Evolutionary conservation across 2,113 vertebrate species (phyloP), one percentile per base, ranked within the genome.

Genomic region (Ifrita kowaldi): DNA sequence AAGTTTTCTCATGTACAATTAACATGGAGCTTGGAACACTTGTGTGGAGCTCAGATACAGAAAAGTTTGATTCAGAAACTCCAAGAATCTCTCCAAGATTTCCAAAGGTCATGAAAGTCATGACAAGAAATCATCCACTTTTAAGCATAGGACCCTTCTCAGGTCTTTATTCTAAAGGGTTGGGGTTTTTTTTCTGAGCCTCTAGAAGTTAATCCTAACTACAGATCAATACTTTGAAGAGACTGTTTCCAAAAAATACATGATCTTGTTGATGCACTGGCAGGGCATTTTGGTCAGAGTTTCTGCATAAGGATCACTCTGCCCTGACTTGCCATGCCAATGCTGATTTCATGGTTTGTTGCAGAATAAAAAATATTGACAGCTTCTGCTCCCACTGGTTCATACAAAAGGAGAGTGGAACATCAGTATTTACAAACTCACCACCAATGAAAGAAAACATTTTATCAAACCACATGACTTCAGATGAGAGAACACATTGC

Each of bases 91-190:
- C 79, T 76, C 35, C 37, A 64, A 84, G 62, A 76, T 89, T 85
- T 92, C 83, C 87, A 81, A 90, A 94, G 91, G n/a, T 93, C 75
- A 8, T 86, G 70, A 93, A 93, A 30, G 33, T 80, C 55, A 42
- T 53, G 57, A 87, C 90, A 89, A 74, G 50, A 86, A 90, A 67
- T 35, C 35, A 21, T 42, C 13, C 15, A 13, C 79, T 95, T 94
- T 65, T 53, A 55, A 94, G n/a, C 55, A 35, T 0, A 50, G 42
- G 18, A 69, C 6, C 21, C n/a, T 15, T 65, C 73, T 47, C 2
- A 5, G 30, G 39, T n/a, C 33, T 52, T 68, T 69, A 49, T 68
- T 63, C 37, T 57, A 11, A 11, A 18, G 28, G 3, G 6, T 10
- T 32, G 15, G 2, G 22, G 6, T 1, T 47, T 32, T 26, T 55